Conservation (phyloP, 2,797 vertebrate genomes). For the Hypotaenidia okinawae region DNA sequence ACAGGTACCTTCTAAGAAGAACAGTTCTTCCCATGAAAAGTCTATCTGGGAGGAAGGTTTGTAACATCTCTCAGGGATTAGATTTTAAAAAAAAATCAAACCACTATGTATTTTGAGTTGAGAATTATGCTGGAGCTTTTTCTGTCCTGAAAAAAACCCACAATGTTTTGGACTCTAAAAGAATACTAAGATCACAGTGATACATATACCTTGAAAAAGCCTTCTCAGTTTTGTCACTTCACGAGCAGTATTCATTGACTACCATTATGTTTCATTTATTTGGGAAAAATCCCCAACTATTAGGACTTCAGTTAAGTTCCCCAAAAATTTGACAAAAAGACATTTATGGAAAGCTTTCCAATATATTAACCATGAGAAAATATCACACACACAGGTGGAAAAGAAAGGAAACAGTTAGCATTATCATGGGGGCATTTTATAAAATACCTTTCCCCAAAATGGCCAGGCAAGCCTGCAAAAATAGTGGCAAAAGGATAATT, state of each 20-base stretch:
- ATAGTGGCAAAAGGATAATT: neutral
- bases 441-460: neutral
- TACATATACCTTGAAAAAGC: neutral
- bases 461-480: neutral
- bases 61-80: neutral
- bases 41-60: neutral
- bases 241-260: neutral
- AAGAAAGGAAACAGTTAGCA: neutral
- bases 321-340: neutral
- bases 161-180: neutral
- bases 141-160: neutral
- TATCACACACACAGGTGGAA: neutral
- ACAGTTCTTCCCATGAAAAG: neutral
- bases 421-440: neutral
- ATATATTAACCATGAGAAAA: neutral
- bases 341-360: neutral
- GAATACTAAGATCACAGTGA: neutral
- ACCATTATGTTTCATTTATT: neutral
- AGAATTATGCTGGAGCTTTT: neutral
- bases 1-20: neutral
- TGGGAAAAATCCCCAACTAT: neutral
- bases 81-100: neutral
- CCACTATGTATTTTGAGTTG: rapidly evolving
- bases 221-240: neutral
- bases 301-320: neutral